Evolutionary conservation across 2,888 invertebrate species (phyloP).

Genomic region (Brachyopa scutellaris): DNA sequence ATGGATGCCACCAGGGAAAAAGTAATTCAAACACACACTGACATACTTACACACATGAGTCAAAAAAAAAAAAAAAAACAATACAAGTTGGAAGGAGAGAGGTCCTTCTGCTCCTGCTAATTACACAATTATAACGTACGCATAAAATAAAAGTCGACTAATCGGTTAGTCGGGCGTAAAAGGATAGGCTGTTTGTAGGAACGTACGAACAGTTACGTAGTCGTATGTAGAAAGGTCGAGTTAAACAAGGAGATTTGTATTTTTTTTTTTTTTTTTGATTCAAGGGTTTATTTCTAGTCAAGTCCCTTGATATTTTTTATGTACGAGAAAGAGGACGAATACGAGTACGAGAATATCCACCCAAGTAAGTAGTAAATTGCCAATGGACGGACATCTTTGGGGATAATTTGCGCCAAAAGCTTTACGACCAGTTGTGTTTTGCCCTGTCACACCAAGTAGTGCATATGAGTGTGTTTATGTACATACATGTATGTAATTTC

Average conservation of each 20-base stretch:
- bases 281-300: conserved; percentile 3
- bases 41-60: conserved; percentile 26
- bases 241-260: not conserved
- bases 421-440: conserved; percentile 17
- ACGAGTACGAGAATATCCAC: too few species aligned
- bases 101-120: conserved; percentile 53
- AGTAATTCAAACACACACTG: conserved; percentile 26
- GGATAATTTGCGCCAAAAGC: conserved; percentile 29
- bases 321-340: too few species aligned
- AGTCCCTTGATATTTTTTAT: conserved; percentile 26
- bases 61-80: too few species aligned
- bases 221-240: conserved; percentile 29
- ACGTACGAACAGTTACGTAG: too few species aligned
- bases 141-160: conserved; percentile 59
- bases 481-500: conserved; percentile 31
- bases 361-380: conserved; percentile 37
- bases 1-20: conserved; percentile 55
- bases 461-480: too few species aligned
- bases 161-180: conserved; percentile 38
- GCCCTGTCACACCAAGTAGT: conserved; percentile 22
- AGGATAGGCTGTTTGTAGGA: conserved; percentile 13
- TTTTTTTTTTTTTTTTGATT: too few species aligned
- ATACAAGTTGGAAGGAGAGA: conserved; percentile 12
- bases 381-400: conserved; percentile 25
- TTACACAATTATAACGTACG: conserved; percentile 64